These are phyloP conservation scores for Anastatus disparis DNA, from an alignment of 1,140 invertebrate species.

Conservation along the genomic window DNA sequence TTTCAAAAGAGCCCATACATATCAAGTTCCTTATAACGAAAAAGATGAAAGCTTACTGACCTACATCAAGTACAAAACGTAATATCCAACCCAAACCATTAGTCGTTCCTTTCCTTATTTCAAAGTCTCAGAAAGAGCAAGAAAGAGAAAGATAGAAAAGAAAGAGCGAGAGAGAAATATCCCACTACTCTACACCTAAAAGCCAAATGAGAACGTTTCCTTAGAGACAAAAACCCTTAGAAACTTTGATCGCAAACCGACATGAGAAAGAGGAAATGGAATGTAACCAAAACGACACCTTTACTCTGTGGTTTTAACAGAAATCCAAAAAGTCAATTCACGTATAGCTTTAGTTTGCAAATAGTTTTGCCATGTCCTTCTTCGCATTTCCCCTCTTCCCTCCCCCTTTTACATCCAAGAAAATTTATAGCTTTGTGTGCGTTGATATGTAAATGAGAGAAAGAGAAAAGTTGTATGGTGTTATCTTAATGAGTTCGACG, in stretches of 20 bases:
- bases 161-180: background rate
- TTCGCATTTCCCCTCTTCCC: too few species aligned
- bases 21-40: background rate
- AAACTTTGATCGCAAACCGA: conserved; percentile 27
- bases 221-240: conserved; percentile 19
- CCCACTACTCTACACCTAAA: background rate
- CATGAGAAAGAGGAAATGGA: background rate
- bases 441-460: too few species aligned
- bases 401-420: too few species aligned
- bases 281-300: too few species aligned
- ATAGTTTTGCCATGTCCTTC: conserved; percentile 18
- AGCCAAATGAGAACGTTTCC: background rate
- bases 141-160: background rate
- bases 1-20: background rate
- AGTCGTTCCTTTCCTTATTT: background rate
- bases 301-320: background rate
- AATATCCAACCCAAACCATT: background rate
- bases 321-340: conserved; percentile 11
- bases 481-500: conserved; percentile 25
- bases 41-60: background rate
- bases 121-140: too few species aligned
- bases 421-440: too few species aligned
- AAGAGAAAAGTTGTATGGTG: too few species aligned
- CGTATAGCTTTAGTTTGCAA: background rate
- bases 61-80: too few species aligned